Evolutionary conservation across 2,113 vertebrate genomes (phyloP), one percentile per base, ranked within the genome.

Genomic region (Pollachius pollachius): DNA sequence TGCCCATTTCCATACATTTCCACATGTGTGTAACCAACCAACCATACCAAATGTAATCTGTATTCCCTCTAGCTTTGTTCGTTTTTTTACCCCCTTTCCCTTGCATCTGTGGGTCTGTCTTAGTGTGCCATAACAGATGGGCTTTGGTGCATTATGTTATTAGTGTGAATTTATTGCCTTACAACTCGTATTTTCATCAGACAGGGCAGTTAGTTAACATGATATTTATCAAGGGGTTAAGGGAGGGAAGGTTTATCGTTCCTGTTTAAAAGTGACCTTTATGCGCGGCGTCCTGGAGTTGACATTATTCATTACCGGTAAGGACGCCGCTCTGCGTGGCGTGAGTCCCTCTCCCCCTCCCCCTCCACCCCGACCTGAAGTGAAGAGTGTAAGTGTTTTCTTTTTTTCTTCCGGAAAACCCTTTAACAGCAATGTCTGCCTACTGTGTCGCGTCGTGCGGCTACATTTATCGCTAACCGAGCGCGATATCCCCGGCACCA

Each of bases 151-250:
- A 78, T 76, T 65, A 52, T 17, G 76, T 85, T 79, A 84, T 87
- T 86, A 80, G 79, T 62, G 73, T 64, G 73, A 72, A 88, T 85
- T 78, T 85, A 84, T 88, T 70, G 75, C 80, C 57, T 76, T 65
- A 61, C 74, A 74, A 76, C 75, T 67, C 69, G 68, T 60, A 56
- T 34, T 81, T 83, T 83, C 69, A 86, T 87, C 81, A 79, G 90
- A 94, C 89, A 91, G 90, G 73, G 71, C 80, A 72, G 11, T 73
- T 74, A 66, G 76, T 79, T 81, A 77, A 78, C 76, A 70, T 52
- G 54, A 19, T 25, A 71, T 76, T 25, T 65, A 72, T 60, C 52
- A 60, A 41, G 15, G 52, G 63, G 54, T 81, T 65, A 75, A 64
- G 80, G 30, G 34, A 66, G 68, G 15, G 21, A 57, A 30, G 70